phyloP scores from a whole-genome alignment of 1,140 invertebrate species.

The Rhopalosiphum padi region DNA sequence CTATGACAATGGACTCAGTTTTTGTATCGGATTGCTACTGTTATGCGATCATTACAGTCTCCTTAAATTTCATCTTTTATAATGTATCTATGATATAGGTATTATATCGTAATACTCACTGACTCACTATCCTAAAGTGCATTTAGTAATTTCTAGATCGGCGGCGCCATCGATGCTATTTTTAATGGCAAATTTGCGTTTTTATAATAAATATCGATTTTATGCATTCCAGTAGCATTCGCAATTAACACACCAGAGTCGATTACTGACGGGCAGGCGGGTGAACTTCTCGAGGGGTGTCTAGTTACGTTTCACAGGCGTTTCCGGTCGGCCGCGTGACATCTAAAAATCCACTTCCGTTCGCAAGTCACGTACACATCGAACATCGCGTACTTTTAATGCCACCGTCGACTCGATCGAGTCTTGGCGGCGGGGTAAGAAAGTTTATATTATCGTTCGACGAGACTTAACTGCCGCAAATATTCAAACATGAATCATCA shows the following conservation, averaged over 20 bases:
- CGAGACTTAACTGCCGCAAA: conserved; percentile 53
- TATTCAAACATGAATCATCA: conserved; percentile 58
- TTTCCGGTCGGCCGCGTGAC: conserved; percentile 54
- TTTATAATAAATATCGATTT: conserved; percentile 40
- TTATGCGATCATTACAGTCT: neutral
- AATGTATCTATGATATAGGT: neutral
- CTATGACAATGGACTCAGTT: neutral
- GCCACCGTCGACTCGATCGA: neutral
- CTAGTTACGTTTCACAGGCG: conserved; percentile 48
- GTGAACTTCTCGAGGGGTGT: neutral
- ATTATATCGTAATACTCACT: neutral
- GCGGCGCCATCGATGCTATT: neutral
- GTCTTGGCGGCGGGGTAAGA: neutral
- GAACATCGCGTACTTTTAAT: conserved; percentile 50
- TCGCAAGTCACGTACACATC: conserved; percentile 53
- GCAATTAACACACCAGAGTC: conserved; percentile 40
- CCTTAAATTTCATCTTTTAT: neutral
- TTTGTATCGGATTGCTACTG: neutral
- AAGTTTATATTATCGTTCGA: conserved; percentile 52
- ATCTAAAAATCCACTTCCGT: conserved; percentile 53
- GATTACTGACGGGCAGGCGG: neutral
- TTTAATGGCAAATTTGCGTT: neutral
- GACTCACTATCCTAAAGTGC: neutral
- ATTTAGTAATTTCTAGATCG: neutral
- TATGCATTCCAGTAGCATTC: neutral